phyloP scores from a whole-genome alignment of 2,797 vertebrate genomes.

The Girardinus metallicus region DNA sequence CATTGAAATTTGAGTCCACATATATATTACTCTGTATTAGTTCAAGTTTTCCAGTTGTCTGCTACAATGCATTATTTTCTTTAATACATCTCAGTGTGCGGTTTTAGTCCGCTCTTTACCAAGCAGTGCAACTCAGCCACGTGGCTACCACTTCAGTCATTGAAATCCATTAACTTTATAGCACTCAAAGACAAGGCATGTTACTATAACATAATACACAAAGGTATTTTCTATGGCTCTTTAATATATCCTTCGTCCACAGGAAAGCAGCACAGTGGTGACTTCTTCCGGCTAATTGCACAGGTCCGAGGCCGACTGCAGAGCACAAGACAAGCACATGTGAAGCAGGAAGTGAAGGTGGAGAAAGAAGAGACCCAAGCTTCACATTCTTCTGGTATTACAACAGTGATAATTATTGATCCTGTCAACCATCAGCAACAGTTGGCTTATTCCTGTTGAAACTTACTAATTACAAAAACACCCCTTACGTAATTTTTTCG shows the following conservation, averaged over 20 bases:
- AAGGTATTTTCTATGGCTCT: neutral
- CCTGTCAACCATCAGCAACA: neutral
- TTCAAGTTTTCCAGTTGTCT: neutral
- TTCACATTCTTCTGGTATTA: constrained; percentile 51
- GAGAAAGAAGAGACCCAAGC: constrained; percentile 27
- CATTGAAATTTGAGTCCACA: neutral
- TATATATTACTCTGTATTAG: neutral
- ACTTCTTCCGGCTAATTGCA: constrained; percentile 79
- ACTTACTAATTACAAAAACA: neutral
- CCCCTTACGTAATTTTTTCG: no score
- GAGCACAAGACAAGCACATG: constrained; percentile 25
- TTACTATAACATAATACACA: neutral
- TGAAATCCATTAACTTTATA: neutral
- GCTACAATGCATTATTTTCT: neutral
- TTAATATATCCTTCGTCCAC: constrained; percentile 11
- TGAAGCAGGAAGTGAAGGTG: constrained; percentile 58
- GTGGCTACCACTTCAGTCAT: neutral
- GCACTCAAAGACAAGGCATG: neutral
- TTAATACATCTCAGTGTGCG: neutral
- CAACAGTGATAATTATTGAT: neutral
- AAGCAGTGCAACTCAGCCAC: neutral
- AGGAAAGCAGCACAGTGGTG: constrained; percentile 81
- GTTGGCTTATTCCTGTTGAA: neutral
- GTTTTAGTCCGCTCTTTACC: neutral
- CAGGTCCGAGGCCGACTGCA: constrained; percentile 75